These are phyloP conservation scores for Apostichopus parvimensis DNA, from an alignment of 35 echinoderm and acorn worm genomes.

Conservation along the genomic window DNA sequence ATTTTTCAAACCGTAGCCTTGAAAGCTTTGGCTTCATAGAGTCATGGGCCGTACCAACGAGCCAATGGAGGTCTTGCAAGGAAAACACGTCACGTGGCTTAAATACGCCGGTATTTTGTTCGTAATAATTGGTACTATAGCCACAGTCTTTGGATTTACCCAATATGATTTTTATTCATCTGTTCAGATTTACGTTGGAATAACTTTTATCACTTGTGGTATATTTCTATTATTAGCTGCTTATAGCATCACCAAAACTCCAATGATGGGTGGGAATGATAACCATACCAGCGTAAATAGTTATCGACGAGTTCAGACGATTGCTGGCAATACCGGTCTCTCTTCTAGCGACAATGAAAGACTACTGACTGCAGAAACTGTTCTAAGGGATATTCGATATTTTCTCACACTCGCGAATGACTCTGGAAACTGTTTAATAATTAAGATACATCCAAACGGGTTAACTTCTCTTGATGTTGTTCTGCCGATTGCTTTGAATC, in stretches of 20 bases:
- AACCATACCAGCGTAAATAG: no score
- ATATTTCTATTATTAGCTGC: not conserved
- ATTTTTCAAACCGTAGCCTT: no score
- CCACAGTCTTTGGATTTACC: not conserved
- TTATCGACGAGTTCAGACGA: not conserved
- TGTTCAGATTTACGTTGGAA: not conserved
- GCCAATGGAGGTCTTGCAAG: not conserved
- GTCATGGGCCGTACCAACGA: not conserved
- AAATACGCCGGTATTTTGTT: not conserved
- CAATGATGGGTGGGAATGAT: no score
- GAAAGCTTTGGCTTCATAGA: no score
- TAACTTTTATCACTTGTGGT: not conserved
- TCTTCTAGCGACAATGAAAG: not conserved
- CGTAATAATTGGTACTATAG: not conserved
- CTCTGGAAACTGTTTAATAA: not conserved
- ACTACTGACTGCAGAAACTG: not conserved
- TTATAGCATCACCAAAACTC: not conserved
- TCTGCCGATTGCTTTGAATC: not conserved
- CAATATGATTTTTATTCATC: not conserved
- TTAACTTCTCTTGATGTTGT: not conserved
- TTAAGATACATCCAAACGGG: not conserved
- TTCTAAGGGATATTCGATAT: not conserved
- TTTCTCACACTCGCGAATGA: not conserved
- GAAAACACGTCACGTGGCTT: not conserved
- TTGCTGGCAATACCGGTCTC: not conserved